Conservation (phyloP, 2,888 invertebrate genomes). For the Amphimallon solstitiale region DNA sequence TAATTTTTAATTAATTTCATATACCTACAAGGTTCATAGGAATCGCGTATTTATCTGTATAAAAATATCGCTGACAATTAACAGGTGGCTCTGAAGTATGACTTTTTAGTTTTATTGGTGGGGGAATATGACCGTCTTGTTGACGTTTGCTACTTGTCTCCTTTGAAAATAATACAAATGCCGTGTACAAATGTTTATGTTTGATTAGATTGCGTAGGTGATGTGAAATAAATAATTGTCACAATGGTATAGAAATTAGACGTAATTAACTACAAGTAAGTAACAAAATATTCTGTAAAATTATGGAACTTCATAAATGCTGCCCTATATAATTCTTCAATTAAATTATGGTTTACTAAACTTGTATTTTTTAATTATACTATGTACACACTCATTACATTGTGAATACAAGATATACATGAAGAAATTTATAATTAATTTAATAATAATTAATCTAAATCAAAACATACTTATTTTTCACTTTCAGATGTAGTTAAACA, state of each 20-base stretch:
- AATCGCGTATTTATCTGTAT: too few species aligned
- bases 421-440: not conserved
- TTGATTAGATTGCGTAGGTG: conserved; percentile 8
- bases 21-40: too few species aligned
- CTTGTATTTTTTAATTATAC: not conserved
- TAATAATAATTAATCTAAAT: conserved; percentile 3
- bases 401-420: not conserved
- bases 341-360: conserved; percentile 23
- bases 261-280: conserved; percentile 23
- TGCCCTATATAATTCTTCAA: conserved; percentile 19
- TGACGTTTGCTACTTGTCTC: conserved; percentile 37
- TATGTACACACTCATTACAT: not conserved
- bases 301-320: conserved; percentile 1
- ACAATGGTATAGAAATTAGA: conserved; percentile 20
- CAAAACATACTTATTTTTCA: conserved; percentile 7
- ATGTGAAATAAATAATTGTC: conserved; percentile 23
- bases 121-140: conserved; percentile 29
- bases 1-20: too few species aligned
- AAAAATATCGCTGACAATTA: not conserved
- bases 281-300: conserved; percentile 8
- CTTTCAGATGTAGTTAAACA: conserved; percentile 29
- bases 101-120: conserved; percentile 8
- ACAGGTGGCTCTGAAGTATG: conserved; percentile 34
- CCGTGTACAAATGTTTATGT: conserved; percentile 19
- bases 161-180: conserved; percentile 33